Evolutionary conservation across 1,140 invertebrate genomes (phyloP).

Genomic region (Gonioctena quinquepunctata): DNA sequence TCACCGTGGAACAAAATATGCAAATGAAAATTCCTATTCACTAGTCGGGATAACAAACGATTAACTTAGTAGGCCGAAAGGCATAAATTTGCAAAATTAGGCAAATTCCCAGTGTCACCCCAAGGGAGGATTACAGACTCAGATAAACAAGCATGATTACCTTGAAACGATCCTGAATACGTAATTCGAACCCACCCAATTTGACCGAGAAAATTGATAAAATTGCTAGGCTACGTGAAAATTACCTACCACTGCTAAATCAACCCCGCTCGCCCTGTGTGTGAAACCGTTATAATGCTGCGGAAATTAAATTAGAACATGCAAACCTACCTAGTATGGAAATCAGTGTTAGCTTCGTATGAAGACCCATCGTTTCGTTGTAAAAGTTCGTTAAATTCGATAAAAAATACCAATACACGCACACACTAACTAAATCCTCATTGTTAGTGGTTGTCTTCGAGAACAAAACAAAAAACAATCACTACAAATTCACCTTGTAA

Average conservation of each 20-base stretch:
- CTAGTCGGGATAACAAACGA: background rate
- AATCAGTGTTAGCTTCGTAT: slow-evolving; percentile 3
- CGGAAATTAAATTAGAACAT: background rate
- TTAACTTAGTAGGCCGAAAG: background rate
- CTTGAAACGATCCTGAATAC: background rate
- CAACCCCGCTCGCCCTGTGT: background rate
- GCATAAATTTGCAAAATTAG: background rate
- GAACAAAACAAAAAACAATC: slow-evolving; percentile 5
- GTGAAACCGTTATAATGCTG: slow-evolving; percentile 10
- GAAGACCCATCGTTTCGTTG: slow-evolving; percentile 1
- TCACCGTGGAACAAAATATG: too few relatives aligned
- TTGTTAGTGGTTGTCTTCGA: background rate
- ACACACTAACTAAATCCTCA: background rate
- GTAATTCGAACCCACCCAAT: background rate
- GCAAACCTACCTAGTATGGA: background rate
- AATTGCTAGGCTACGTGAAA: background rate
- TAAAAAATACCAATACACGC: slow-evolving; percentile 25
- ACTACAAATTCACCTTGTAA: slow-evolving; percentile 18
- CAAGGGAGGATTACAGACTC: too few relatives aligned
- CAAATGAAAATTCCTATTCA: background rate
- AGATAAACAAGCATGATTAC: background rate
- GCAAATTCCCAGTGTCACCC: background rate
- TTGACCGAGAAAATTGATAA: background rate
- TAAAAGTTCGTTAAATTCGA: slow-evolving; percentile 23
- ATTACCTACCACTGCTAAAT: background rate